Conservation (phyloP, 64 coral and sea anemone species). For the Cladopsammia gracilis region DNA sequence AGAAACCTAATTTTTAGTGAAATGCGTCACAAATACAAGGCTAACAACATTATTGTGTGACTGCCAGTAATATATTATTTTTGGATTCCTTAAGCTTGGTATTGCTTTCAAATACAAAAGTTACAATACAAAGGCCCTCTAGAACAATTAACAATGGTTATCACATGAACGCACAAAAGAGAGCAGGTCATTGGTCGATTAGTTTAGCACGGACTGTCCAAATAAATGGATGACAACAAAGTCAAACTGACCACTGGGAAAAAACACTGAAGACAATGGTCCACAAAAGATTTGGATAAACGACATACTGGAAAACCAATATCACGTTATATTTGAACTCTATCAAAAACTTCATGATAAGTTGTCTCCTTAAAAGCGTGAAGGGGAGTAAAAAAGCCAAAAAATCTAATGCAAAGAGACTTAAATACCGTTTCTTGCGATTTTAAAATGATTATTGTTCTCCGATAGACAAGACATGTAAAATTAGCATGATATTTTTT, state of each 20-base stretch:
- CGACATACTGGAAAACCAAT: conserved; percentile 5
- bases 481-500: conserved; percentile 10
- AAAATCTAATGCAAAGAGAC: neutral
- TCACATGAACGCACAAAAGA: conserved; percentile 24
- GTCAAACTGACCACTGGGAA: conserved; percentile 7
- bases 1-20: no score
- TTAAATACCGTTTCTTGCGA: neutral
- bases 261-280: conserved; percentile 31
- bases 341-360: conserved; percentile 29
- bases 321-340: neutral
- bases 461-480: neutral
- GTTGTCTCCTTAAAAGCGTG: neutral
- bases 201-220: conserved; percentile 14
- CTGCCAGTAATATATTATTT: neutral
- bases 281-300: conserved; percentile 4
- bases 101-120: neutral
- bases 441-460: conserved; percentile 1
- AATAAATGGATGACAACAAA: conserved; percentile 24
- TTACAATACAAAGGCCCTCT: conserved; percentile 28
- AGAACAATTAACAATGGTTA: conserved; percentile 33
- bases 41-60: conserved; percentile 32
- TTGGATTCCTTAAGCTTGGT: neutral
- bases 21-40: neutral
- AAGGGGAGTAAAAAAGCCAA: neutral
- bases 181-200: conserved; percentile 6